Conservation (phyloP, 2,797 vertebrate species). For the Microcaecilia unicolor region DNA sequence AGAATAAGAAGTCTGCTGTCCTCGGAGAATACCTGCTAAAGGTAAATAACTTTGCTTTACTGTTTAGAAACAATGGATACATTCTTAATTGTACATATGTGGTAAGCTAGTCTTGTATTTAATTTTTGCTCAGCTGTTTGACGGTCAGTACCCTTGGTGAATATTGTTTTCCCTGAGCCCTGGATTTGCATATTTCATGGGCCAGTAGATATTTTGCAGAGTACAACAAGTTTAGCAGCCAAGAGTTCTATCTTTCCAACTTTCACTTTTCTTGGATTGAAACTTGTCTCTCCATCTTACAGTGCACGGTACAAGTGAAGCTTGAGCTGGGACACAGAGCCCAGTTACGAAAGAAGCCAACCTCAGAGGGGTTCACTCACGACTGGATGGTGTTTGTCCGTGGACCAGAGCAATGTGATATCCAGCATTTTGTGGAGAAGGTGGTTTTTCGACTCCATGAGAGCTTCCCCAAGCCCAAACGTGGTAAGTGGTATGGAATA, state of each 20-base stretch:
- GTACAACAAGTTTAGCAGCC: rapidly evolving
- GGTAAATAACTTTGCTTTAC: no score
- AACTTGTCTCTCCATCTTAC: not conserved
- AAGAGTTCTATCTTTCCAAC: not conserved
- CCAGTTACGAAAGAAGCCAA: constrained; percentile 90
- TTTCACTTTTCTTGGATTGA: not conserved
- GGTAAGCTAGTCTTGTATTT: no score
- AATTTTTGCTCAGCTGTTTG: no score
- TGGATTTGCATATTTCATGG: no score
- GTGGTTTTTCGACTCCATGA: constrained; percentile 95
- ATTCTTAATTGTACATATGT: no score
- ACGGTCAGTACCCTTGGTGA: no score
- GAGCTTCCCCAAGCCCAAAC: constrained; percentile 95
- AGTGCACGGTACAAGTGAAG: constrained; percentile 98
- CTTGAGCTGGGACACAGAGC: constrained; percentile 94
- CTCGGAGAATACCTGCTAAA: no score
- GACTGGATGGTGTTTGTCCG: constrained; percentile 99
- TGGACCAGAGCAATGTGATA: constrained; percentile 89
- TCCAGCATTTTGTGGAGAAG: constrained; percentile 96
- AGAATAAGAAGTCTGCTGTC: no score
- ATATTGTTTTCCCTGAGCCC: no score
- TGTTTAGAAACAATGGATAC: no score
- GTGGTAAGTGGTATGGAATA: constrained; percentile 83
- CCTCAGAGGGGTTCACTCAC: constrained; percentile 91
- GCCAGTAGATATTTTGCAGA: no score